Evolutionary conservation across 2,797 vertebrate species (phyloP).

Genomic region (Acipenser ruthenus): DNA sequence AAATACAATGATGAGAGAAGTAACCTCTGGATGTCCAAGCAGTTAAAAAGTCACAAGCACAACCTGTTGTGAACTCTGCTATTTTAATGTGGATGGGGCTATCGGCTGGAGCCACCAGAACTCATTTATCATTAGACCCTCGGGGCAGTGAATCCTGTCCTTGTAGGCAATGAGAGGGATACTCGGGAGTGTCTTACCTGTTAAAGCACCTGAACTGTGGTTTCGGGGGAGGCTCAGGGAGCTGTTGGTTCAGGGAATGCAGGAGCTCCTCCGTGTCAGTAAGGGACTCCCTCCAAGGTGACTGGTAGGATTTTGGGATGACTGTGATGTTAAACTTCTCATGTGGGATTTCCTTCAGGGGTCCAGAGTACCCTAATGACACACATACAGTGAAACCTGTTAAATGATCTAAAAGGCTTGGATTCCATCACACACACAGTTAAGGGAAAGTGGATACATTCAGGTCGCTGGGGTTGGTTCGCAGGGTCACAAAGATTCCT

Average conservation of each 20-base stretch:
- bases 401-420: too few species aligned
- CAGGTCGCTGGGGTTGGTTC: too few species aligned
- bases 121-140: background rate
- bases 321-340: constrained; percentile 90
- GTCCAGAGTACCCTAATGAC: constrained; percentile 71
- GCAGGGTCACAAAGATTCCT: too few species aligned
- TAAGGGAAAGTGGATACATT: too few species aligned
- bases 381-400: too few species aligned
- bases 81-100: too few species aligned
- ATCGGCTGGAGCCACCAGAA: too few species aligned
- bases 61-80: too few species aligned
- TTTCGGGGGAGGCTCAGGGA: constrained; percentile 37
- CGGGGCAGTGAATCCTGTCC: background rate
- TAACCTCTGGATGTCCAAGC: too few species aligned
- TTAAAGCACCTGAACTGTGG: constrained; percentile 76
- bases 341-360: constrained; percentile 71
- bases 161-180: constrained; percentile 22
- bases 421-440: too few species aligned
- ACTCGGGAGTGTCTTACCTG: constrained; percentile 59
- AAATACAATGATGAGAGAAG: too few species aligned
- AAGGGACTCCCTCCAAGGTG: constrained; percentile 76
- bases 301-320: constrained; percentile 83
- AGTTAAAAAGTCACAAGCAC: too few species aligned
- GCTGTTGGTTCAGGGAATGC: constrained; percentile 27
- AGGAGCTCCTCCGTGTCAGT: constrained; percentile 31